Evolutionary conservation across 2,113 vertebrate genomes (phyloP), one percentile per base, ranked within the genome.

Genomic region (Pseudorhombus dupliciocellatus): DNA sequence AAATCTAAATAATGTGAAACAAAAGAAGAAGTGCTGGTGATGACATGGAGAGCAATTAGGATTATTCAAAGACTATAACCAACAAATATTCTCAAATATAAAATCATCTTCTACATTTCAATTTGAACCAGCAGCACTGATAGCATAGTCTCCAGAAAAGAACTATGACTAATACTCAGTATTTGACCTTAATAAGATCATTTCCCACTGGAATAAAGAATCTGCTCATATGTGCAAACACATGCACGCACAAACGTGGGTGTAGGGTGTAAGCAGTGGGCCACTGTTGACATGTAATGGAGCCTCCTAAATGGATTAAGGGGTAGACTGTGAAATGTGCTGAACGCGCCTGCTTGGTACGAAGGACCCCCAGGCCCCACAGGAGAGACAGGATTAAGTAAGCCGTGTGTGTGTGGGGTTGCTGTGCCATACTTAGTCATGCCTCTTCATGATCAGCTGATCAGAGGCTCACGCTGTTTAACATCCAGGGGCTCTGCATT

Each of bases 271-370:
- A 66, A 60, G 77, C 66, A 58, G 65, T n/a, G 70, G 76, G 78
- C 81, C 83, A 74, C 79, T 76, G 83, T 83, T 77, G 79, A 89
- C 81, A 72, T 83, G 84, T 86, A 86, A 89, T 72, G 84, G 73
- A 88, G 77, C 75, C 75, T 88, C 73, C 83, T 86, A 91, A 92
- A 80, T 59, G 84, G 89, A 92, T 92, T 91, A 91, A 62, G 70
- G 75, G 67, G 70, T 51, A 79, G 77, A 84, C 87, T 82, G 85
- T 92, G 88, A 90, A 90, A 90, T 89, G 87, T 77, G 84, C 78
- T 88, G 87, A 87, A 89, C 72, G 84, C 21, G 70, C n/a, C 84
- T 65, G 80, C 61, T 66, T 65, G 63, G 85, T 78, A 69, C 75
- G 73, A 83, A 77, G 66, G 68, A 7, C 80, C 90, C 80, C 5